Conservation (phyloP, 2,888 invertebrate genomes). For the Tinea pellionella region DNA sequence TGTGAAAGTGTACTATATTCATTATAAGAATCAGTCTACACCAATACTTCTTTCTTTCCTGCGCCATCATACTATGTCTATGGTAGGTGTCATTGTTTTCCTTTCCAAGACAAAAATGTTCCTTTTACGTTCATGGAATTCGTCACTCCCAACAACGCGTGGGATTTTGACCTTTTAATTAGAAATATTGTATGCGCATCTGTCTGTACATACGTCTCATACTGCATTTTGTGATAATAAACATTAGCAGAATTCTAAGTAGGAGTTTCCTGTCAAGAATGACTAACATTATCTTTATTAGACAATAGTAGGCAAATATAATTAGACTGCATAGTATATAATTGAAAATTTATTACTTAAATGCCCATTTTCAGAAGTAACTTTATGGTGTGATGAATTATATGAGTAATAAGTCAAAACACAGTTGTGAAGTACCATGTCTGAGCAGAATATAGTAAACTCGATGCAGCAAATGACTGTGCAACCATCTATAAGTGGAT, state of each 20-base stretch:
- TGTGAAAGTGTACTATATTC: background rate
- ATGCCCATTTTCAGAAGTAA: too few species aligned
- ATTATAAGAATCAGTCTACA: background rate
- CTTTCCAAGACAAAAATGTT: background rate
- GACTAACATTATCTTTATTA: background rate
- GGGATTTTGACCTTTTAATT: slow-evolving; percentile 42
- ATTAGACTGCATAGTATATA: too few species aligned
- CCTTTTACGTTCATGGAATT: slow-evolving; percentile 3
- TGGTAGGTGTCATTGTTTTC: background rate
- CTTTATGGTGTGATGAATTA: too few species aligned
- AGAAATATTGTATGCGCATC: background rate
- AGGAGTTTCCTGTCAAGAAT: background rate
- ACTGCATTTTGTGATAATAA: background rate
- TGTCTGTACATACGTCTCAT: background rate
- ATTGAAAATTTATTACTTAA: too few species aligned
- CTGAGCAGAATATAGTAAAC: slow-evolving; percentile 64
- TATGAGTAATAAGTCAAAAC: too few species aligned
- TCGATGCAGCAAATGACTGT: slow-evolving; percentile 65
- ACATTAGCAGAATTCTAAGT: background rate
- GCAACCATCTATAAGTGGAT: slow-evolving; percentile 56
- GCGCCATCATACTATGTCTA: background rate
- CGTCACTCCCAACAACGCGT: slow-evolving; percentile 36
- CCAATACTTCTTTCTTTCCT: too few species aligned
- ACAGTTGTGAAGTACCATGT: slow-evolving; percentile 49
- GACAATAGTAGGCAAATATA: too few species aligned